Evolutionary conservation across 1,140 invertebrate genomes (phyloP), one percentile per base, ranked within the genome.

Genomic region (Neotoxoptera formosana): DNA sequence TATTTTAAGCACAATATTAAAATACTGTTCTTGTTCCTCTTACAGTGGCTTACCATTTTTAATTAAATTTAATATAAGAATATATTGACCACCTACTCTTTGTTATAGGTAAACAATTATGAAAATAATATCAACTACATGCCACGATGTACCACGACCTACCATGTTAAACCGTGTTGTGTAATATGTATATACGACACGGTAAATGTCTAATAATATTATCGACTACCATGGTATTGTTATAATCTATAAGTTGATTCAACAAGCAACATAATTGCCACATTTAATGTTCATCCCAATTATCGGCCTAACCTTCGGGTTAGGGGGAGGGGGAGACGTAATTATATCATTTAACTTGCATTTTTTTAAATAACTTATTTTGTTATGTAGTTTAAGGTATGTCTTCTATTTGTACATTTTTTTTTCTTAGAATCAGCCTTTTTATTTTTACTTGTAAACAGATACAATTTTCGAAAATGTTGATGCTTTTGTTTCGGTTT

Each of bases 31-130:
- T 17, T n/a, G 60, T 76, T 76, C n/a, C 14, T n/a, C 60, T n/a
- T 76, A 30, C 3, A n/a, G 60, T 76, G 14, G 60, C 4, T 76
- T 76, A 17, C 4, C 60, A 7, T 76, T 76, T 76, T 76, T 76
- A 76, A 76, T 76, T 76, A 76, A 76, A 76, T 76, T 76, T n/a
- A 76, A n/a, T 76, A 76, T n/a, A 76, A 67, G n/a, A n/a, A n/a
- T 76, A 76, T 76, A 34, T 0, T 76, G 14, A 76, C n/a, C 60
- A 76, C 17, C 11, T 67, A n/a, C 14, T n/a, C 11, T 67, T 6
- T n/a, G 30, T 67, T 30, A 67, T 67, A 30, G 60, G 30, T 67
- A 60, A 11, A 60, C 9, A 60, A 30, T 60, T 60, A 60, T 60
- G n/a, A 67, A 67, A 41, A 41, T 41, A 41, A 67, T 67, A 67